phyloP scores from a whole-genome alignment of 2,888 invertebrate genomes.

The Caenorhabditis sinica region DNA sequence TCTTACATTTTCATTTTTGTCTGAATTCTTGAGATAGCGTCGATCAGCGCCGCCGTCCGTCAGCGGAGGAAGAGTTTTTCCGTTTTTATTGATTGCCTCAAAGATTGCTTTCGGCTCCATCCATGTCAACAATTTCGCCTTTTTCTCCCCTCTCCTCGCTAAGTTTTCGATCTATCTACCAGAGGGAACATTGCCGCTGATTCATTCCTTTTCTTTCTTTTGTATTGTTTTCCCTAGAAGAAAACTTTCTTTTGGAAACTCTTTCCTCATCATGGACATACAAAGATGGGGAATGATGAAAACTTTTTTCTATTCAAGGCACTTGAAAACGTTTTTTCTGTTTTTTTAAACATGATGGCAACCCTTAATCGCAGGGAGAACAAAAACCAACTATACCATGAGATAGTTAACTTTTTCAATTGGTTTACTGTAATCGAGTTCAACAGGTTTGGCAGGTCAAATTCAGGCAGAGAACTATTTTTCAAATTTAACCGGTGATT shows the following conservation, averaged over 20 bases:
- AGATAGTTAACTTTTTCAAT: conserved; percentile 1
- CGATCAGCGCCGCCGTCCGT: not conserved
- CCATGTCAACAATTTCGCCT: conserved; percentile 40
- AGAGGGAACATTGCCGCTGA: conserved; percentile 31
- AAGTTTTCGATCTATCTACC: conserved; percentile 34
- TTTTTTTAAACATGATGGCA: conserved; percentile 9
- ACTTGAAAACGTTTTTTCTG: conserved; percentile 15
- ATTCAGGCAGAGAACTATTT: too few species aligned
- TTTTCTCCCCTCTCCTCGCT: not conserved
- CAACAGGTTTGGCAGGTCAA: not conserved
- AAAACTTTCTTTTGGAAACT: not conserved
- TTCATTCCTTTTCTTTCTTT: conserved; percentile 14
- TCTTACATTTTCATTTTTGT: conserved; percentile 14
- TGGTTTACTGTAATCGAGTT: not conserved
- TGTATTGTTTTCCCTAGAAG: not conserved
- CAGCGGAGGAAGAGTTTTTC: not conserved
- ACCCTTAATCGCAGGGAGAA: conserved; percentile 9
- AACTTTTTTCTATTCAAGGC: conserved; percentile 1
- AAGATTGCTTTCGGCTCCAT: conserved; percentile 41
- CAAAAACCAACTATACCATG: conserved; percentile 6
- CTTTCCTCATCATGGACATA: not conserved
- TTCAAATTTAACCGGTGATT: too few species aligned
- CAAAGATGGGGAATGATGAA: not conserved
- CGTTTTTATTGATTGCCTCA: conserved; percentile 35
- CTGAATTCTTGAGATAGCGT: conserved; percentile 31